Evolutionary conservation across 1,140 invertebrate species (phyloP), one percentile per base, ranked within the genome.

Genomic region (Drosophila nigromelanica): DNA sequence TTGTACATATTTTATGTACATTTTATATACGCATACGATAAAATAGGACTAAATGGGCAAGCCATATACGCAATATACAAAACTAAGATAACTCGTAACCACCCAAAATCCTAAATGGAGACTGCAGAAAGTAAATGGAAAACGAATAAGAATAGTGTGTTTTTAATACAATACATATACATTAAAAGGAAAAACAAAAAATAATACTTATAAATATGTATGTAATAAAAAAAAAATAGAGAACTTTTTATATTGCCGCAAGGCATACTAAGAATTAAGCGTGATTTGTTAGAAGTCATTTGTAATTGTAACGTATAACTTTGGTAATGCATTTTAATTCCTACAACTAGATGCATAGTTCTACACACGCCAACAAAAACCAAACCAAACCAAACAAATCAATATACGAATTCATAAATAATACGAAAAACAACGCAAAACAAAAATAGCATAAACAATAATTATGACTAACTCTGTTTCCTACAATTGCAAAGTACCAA

Each of bases 71-170:
- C 73, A 80, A 80, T 78, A 80, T 66, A 77, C 81, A 79, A 87
- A 89, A 87, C 78, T 82, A 82, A 78, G 66, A 85, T 76, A 86
- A 87, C 83, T 89, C 82, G 82, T 87, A 87, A 87, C 82, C 82
- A 87, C 82, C 82, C 82, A 89, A 78, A 85, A 87, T 87, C 82
- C 82, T 87, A 89, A 82, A 87, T 78, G 82, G 82, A 87, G 82
- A 87, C 82, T 87, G 82, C 82, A 87, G 82, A 55, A 74, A 63
- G 59, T 63, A 48, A 68, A 50, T 35, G 47, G 30, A 59, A 75
- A 75, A 73, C 61, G 63, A 73, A 55, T 76, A 87, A 68, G 71
- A 63, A 73, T 87, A 89, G 68, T 73, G 67, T 78, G 82, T 87
- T 87, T 86, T 86, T 79, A 81, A 89, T 78, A 78, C 78, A 59